Evolutionary conservation across 1,140 invertebrate species (phyloP).

Genomic region (Sarcophaga peregrina): DNA sequence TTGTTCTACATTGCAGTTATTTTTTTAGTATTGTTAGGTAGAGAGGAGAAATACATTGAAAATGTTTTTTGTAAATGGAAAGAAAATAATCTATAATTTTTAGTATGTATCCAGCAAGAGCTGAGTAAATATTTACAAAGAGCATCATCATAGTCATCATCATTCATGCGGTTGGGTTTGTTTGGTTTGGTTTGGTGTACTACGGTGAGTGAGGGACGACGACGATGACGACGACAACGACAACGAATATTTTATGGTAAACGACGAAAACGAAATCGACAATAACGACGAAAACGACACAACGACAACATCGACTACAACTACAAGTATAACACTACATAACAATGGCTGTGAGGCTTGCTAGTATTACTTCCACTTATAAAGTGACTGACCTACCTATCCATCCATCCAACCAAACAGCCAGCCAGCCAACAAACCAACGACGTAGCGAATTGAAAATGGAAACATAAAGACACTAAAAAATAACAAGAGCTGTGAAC

Average conservation of each 20-base stretch:
- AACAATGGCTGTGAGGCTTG: too few relatives aligned
- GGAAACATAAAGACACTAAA: constrained; percentile 18
- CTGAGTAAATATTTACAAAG: constrained; percentile 39
- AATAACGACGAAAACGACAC: not conserved
- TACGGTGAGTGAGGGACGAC: not conserved
- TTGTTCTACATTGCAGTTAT: constrained; percentile 25
- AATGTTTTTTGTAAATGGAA: constrained; percentile 39
- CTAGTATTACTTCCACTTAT: constrained; percentile 19
- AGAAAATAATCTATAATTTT: constrained; percentile 42
- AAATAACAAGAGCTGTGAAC: too few relatives aligned
- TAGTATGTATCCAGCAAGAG: constrained; percentile 40
- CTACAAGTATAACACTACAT: too few relatives aligned
- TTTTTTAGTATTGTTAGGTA: constrained; percentile 28
- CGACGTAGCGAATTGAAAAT: not conserved
- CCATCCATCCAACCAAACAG: not conserved
- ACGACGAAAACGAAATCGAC: constrained; percentile 8
- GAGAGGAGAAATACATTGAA: constrained; percentile 36
- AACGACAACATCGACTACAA: not conserved
- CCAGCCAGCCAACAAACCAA: too few relatives aligned
- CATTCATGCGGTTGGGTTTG: too few relatives aligned
- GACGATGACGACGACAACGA: not conserved
- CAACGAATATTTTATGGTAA: too few relatives aligned
- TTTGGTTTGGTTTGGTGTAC: not conserved
- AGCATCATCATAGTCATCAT: constrained; percentile 21
- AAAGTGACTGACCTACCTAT: constrained; percentile 39